These are phyloP conservation scores for Phortica magna DNA, from an alignment of 2,888 invertebrate species.

Conservation along the genomic window DNA sequence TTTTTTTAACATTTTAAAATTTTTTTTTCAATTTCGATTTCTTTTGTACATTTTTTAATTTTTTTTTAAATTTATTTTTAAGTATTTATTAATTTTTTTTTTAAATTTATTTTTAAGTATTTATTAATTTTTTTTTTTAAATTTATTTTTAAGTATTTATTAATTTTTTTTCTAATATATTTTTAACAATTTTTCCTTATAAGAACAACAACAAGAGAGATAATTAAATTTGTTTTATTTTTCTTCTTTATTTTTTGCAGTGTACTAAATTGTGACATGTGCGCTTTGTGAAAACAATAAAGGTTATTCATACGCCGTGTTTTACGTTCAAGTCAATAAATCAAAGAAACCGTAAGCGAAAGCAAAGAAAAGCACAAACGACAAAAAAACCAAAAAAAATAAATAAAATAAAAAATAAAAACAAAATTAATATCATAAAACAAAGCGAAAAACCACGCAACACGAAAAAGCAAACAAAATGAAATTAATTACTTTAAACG, in stretches of 20 bases:
- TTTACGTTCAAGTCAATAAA: neutral
- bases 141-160: too few relatives aligned
- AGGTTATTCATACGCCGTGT: slow-evolving; percentile 13
- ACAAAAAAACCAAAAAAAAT: neutral
- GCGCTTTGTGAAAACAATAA: neutral
- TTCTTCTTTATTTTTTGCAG: neutral
- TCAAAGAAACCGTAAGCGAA: slow-evolving; percentile 6
- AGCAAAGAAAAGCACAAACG: neutral
- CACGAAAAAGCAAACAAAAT: neutral
- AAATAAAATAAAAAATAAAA: neutral
- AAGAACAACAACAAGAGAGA: too few relatives aligned
- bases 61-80: too few relatives aligned
- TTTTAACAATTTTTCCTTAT: too few relatives aligned
- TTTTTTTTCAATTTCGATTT: neutral
- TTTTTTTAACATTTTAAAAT: too few relatives aligned
- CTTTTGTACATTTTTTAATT: too few relatives aligned
- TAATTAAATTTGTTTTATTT: neutral
- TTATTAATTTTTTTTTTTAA: too few relatives aligned
- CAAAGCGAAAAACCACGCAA: too few relatives aligned
- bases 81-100: too few relatives aligned
- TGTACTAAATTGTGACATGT: neutral
- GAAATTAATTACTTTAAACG: slow-evolving; percentile 25
- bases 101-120: too few relatives aligned
- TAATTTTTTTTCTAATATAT: too few relatives aligned
- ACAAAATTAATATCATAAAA: neutral